phyloP scores from a whole-genome alignment of 2,797 vertebrate species.

The Syndactyla subalaris region DNA sequence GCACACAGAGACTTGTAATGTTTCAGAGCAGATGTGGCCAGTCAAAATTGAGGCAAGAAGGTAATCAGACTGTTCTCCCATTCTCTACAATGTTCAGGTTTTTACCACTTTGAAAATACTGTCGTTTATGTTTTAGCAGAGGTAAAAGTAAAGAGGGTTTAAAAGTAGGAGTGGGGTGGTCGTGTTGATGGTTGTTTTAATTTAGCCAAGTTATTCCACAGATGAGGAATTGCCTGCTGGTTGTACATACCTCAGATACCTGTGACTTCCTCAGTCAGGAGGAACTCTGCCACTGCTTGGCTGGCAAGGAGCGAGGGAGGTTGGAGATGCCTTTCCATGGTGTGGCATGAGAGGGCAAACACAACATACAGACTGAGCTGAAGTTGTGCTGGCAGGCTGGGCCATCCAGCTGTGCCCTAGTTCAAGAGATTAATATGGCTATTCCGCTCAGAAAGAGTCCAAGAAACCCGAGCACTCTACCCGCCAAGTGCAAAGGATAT shows the following conservation, averaged over 20 bases:
- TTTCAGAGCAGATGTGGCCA: neutral
- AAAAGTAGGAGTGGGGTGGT: neutral
- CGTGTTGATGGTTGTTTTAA: neutral
- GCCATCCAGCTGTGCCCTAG: neutral
- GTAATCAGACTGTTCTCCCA: neutral
- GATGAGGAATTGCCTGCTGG: neutral
- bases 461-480: neutral
- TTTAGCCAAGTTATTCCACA: neutral
- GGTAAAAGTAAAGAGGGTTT: neutral
- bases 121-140: neutral
- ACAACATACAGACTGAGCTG: rapidly evolving
- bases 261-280: neutral
- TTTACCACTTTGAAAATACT: neutral
- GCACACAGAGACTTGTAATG: rapidly evolving
- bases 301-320: neutral
- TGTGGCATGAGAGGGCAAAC: neutral
- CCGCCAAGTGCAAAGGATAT: neutral
- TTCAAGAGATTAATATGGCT: neutral
- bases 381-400: neutral
- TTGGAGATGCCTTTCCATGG: neutral
- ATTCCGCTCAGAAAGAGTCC: neutral
- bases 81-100: neutral
- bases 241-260: neutral
- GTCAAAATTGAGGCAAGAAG: neutral
- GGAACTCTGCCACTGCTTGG: neutral